Evolutionary conservation across 2,113 vertebrate species (phyloP), one percentile per base, ranked within the genome.

Genomic region (Oriolus oriolus): DNA sequence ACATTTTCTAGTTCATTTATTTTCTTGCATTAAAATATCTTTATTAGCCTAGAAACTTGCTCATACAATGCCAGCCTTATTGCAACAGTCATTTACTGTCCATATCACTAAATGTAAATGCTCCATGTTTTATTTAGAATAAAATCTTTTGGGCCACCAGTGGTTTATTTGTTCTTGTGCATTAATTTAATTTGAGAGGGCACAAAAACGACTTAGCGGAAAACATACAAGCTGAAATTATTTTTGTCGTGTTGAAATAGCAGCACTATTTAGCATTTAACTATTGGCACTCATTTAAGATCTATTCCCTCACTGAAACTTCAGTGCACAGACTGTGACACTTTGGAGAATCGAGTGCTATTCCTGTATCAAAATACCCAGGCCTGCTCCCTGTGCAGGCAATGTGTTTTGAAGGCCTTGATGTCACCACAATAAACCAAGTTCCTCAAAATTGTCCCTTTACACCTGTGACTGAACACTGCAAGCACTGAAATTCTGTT

Each of bases 401-500:
- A 37, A 11, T 2, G 27, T 24, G 13, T 27, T 87, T 27, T 47
- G 61, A 49, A 78, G 65, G 35, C 28, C 23, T 1, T 35, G 18
- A 33, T 19, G 47, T 39, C 11, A n/a, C 30, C 15, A 35, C 18
- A 71, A 13, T 6, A 61, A 74, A 45, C 4, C 8, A 27, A 28
- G 2, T 42, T 86, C 54, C 57, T 71, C 44, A 53, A 37, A 41
- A 44, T 10, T 14, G 53, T 20, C 37, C 9, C 16, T 12, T 33
- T 6, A 0, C 1, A 1, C 5, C 5, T 1, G 4, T 22, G 37
- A 21, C 47, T 31, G n/a, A n/a, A 6, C 30, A 4, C 18, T 24
- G 17, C 27, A 37, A 42, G 50, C 50, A 13, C 42, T 15, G 50
- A 35, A 37, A 54, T 47, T 45, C 26, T 35, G 11, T 1, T 47